Evolutionary conservation across 2,888 invertebrate species (phyloP).

Genomic region (Acanthosepion esculentum): DNA sequence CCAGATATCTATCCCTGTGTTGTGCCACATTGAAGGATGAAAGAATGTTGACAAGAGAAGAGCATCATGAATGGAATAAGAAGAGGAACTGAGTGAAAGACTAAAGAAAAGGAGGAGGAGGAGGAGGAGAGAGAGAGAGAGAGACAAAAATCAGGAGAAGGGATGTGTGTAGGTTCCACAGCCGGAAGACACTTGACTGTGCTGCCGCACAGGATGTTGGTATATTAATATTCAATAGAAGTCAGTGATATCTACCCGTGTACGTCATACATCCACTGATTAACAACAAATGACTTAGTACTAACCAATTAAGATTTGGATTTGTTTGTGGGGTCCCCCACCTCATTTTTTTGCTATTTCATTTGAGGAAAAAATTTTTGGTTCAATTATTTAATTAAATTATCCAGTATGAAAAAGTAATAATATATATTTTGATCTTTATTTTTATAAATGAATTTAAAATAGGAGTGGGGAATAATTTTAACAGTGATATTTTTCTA

Average conservation of each 20-base stretch:
- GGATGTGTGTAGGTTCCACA: not conserved
- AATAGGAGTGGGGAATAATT: not conserved
- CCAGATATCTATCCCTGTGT: conserved; percentile 33
- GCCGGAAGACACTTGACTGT: conserved; percentile 33
- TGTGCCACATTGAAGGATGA: conserved; percentile 18
- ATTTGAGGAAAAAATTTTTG: not conserved
- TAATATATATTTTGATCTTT: not conserved
- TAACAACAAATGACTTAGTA: not conserved
- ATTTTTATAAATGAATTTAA: not conserved
- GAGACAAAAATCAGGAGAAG: not conserved
- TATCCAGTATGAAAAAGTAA: not conserved
- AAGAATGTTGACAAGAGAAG: conserved; percentile 20
- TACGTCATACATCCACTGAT: conserved; percentile 33
- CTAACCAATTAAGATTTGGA: not conserved
- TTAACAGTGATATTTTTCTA: no score
- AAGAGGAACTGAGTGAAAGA: conserved; percentile 3
- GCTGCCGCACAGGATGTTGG: conserved; percentile 23
- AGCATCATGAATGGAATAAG: conserved; percentile 25
- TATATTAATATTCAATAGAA: conserved; percentile 33
- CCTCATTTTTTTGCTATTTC: no score
- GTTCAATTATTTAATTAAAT: not conserved
- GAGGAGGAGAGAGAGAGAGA: not conserved
- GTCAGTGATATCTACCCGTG: not conserved
- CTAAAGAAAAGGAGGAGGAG: not conserved
- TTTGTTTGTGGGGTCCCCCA: not conserved